Evolutionary conservation across 2,888 invertebrate genomes (phyloP), one percentile per base, ranked within the genome.

Genomic region (Harpalus rufipes): DNA sequence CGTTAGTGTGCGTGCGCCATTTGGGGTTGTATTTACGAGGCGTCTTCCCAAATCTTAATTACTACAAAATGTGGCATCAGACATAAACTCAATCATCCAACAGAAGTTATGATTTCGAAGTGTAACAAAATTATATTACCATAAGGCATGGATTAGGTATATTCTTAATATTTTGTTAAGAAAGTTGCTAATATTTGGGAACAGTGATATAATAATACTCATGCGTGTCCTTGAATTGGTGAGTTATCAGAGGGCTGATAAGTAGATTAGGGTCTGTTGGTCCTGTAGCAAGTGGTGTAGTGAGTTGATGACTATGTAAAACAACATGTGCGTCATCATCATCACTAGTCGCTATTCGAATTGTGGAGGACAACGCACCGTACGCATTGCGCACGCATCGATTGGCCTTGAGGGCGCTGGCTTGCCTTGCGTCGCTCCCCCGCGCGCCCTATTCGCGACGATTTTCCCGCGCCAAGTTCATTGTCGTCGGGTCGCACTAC

Each of bases 401-500:
- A 83, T 83, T 83, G 81, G 81, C 83, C 74, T 74, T 76, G 83
- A 83, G 83, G 74, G 61, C 74, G 83, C 74, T 56, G 82, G 18
- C 68, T 58, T 74, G 74, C 59, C 76, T 82, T 74, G 72, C 74
- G 7, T 56, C 56, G 14, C 59, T 32, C 16, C 61, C 16, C 32
- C 12, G n/a, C 56, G 51, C 74, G n/a, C 32, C 14, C 14, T 14
- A 14, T 16, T 32, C 59, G 59, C 59, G 59, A 18, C 25, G 72
- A 74, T 44, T 74, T 74, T 44, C 68, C 68, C 68, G 68, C 68
- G 68, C 39, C 72, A 44, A 81, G 81, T 81, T 51, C 81, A 65
- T 41, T 74, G 72, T 44, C 65, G 65, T 41, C 12, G 65, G 4
- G 58, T 56, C 12, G 12, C 32, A 58, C 51, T 51, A 51, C 14